A percentile compares a stretch with the other conserved stretches of the same genome.
phyloP scores from a whole-genome alignment of 2,113 vertebrate genomes.

The Rhea pennata region DNA sequence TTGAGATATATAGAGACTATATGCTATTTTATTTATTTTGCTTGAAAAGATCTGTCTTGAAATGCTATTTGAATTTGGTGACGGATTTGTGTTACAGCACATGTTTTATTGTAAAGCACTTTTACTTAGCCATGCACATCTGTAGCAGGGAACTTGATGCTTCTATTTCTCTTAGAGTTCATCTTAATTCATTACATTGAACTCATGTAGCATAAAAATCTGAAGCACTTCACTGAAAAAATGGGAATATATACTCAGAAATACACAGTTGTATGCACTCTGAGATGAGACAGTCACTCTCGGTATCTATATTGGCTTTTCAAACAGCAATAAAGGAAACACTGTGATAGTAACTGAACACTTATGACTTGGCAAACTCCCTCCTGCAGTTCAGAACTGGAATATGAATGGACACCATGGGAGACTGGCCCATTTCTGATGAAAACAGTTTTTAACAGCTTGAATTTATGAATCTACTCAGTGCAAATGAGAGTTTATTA shows the following conservation, averaged over 20 bases:
- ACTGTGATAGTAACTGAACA: conserved; percentile 50
- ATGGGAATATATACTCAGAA: conserved; percentile 15
- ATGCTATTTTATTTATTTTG: background rate
- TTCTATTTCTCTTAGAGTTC: background rate
- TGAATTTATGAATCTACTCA: conserved; percentile 75
- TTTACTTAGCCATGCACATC: background rate
- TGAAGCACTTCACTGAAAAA: conserved; percentile 47
- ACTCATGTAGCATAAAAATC: conserved; percentile 31
- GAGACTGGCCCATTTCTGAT: conserved; percentile 62
- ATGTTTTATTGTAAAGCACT: background rate
- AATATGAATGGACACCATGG: conserved; percentile 66
- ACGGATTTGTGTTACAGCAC: background rate
- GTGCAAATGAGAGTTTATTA: conserved; percentile 75
- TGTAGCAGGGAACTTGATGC: background rate
- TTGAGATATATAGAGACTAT: background rate
- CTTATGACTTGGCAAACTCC: conserved; percentile 52
- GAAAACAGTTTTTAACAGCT: conserved; percentile 75
- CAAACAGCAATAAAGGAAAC: conserved; percentile 58
- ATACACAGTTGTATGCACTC: conserved; percentile 1
- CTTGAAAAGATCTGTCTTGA: background rate
- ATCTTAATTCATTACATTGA: conserved; percentile 54
- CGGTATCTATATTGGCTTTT: conserved; percentile 39
- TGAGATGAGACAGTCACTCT: conserved; percentile 48
- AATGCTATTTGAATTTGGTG: background rate
- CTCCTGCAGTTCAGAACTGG: conserved; percentile 59